Evolutionary conservation across 2,113 vertebrate genomes (phyloP).

Genomic region (Corvus hawaiiensis): DNA sequence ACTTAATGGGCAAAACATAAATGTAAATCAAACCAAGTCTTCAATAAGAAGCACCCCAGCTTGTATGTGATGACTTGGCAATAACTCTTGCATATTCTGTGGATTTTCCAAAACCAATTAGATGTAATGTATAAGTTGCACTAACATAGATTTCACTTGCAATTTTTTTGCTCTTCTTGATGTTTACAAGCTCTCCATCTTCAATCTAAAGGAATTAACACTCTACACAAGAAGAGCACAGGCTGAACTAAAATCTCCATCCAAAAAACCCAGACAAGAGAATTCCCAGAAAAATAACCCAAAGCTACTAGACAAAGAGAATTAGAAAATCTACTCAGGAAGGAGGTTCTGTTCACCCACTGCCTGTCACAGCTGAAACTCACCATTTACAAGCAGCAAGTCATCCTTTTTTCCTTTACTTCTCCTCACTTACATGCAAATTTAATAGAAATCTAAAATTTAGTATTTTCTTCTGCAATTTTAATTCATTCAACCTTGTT

Average conservation of each 20-base stretch:
- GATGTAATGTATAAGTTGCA: rapidly evolving
- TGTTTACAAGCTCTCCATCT: neutral
- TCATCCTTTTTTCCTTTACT: too few species aligned
- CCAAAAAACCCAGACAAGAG: neutral
- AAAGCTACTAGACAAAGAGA: neutral
- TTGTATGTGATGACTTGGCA: neutral
- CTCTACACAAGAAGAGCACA: rapidly evolving
- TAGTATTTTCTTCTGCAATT: neutral
- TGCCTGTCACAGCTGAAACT: neutral
- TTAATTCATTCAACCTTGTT: neutral
- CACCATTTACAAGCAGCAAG: neutral
- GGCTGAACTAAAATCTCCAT: neutral
- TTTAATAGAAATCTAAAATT: neutral
- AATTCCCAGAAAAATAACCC: neutral
- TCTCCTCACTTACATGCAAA: neutral
- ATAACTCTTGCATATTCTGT: neutral
- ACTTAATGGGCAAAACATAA: neutral
- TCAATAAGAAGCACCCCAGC: neutral
- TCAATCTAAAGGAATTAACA: neutral
- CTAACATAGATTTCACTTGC: neutral
- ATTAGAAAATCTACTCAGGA: neutral
- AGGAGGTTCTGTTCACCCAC: neutral
- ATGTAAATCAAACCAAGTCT: neutral
- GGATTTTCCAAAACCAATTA: neutral
- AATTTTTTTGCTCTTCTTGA: neutral